A percentile compares a stretch with the other conserved stretches of the same genome.
These are phyloP conservation scores for Homarus gammarus DNA, from an alignment of 2,888 invertebrate species.

Conservation along the genomic window DNA sequence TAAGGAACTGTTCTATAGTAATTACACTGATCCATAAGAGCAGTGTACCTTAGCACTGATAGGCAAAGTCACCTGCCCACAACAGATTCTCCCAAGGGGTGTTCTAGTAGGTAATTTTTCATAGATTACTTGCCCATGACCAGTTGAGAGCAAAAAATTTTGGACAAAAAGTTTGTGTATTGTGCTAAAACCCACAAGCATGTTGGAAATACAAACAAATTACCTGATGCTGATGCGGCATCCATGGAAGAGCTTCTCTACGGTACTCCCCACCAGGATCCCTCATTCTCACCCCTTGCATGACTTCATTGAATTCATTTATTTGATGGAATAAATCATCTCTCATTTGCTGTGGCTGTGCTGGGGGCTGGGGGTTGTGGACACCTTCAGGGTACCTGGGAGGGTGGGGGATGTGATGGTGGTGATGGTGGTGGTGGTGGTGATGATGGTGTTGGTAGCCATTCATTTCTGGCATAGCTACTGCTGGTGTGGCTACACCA, in stretches of 20 bases:
- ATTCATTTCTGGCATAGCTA: neutral
- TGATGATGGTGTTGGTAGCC: conserved; percentile 25
- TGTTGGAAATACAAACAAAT: neutral
- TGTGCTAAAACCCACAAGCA: no score
- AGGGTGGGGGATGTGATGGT: neutral
- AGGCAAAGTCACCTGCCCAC: no score
- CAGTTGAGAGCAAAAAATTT: no score
- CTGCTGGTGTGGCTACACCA: neutral
- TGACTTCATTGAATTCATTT: conserved; percentile 18
- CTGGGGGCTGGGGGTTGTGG: neutral
- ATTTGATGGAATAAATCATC: neutral
- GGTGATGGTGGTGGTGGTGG: conserved; percentile 20
- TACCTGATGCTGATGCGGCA: neutral
- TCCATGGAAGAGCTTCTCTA: neutral
- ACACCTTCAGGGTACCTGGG: neutral
- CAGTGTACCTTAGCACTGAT: no score
- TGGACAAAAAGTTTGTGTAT: no score
- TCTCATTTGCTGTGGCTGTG: neutral
- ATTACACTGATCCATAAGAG: no score
- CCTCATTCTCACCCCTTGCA: neutral
- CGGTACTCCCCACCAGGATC: neutral
- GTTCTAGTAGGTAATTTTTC: no score
- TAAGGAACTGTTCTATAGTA: no score
- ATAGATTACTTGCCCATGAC: no score
- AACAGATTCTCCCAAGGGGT: no score